These are phyloP conservation scores for Perizoma flavofasciatum DNA, from an alignment of 2,888 invertebrate species.

Conservation along the genomic window DNA sequence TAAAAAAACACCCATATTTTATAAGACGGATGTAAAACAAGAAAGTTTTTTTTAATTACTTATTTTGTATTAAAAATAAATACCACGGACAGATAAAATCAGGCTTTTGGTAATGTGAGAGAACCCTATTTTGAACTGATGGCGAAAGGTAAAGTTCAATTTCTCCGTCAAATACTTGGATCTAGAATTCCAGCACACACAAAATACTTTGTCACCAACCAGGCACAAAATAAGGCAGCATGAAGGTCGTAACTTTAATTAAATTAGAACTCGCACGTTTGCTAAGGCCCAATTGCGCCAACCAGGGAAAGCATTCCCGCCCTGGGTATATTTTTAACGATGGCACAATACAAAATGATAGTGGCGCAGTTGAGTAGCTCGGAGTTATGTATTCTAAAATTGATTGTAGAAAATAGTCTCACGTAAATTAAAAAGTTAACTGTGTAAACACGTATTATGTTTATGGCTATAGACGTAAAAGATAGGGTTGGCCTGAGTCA, in stretches of 20 bases:
- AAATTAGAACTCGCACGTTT: slow-evolving; percentile 38
- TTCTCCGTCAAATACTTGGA: slow-evolving; percentile 2
- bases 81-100: too few relatives aligned
- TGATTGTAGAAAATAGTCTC: too few relatives aligned
- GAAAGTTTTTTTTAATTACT: too few relatives aligned
- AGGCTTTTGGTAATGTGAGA: background rate
- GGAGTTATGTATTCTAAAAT: too few relatives aligned
- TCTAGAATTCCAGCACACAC: slow-evolving; percentile 9
- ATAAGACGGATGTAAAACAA: too few relatives aligned
- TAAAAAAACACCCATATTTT: too few relatives aligned
- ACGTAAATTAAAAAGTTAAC: slow-evolving; percentile 53
- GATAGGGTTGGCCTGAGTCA: background rate
- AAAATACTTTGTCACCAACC: slow-evolving; percentile 29
- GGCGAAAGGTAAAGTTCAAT: background rate
- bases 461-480: background rate
- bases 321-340: too few relatives aligned
- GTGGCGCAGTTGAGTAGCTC: too few relatives aligned
- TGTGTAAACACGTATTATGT: slow-evolving; percentile 29
- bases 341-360: too few relatives aligned
- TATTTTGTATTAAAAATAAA: too few relatives aligned
- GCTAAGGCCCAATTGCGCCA: slow-evolving; percentile 29
- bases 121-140: background rate
- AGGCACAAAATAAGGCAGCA: slow-evolving; percentile 24
- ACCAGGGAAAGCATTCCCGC: too few relatives aligned
- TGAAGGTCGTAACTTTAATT: slow-evolving; percentile 37